Conservation (phyloP, 2,113 vertebrate genomes). For the Semnopithecus entellus region DNA sequence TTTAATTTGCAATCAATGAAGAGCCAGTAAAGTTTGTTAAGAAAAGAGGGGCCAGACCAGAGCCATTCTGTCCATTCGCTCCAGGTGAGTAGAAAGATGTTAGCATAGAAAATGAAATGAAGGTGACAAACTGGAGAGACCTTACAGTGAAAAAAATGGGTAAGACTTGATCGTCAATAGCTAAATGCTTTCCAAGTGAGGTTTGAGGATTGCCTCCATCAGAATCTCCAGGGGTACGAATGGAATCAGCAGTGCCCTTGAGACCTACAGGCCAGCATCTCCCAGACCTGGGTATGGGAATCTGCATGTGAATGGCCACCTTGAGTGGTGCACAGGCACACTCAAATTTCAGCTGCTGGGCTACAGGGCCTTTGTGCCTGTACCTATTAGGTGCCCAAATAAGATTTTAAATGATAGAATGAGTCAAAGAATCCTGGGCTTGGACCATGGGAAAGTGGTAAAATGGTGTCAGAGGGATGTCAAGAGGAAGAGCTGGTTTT, state of each 20-base stretch:
- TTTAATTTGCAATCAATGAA: neutral
- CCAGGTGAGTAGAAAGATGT: neutral
- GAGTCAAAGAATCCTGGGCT: neutral
- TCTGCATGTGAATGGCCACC: neutral
- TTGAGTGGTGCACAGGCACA: neutral
- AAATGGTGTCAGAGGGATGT: neutral
- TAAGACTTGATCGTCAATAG: neutral
- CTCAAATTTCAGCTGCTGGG: neutral
- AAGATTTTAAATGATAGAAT: neutral
- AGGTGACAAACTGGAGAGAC: neutral
- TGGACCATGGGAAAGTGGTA: rapidly evolving
- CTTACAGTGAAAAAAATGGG: neutral
- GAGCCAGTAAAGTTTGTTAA: neutral
- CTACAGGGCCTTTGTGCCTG: rapidly evolving
- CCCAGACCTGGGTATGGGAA: neutral
- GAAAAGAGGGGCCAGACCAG: neutral
- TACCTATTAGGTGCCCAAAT: rapidly evolving
- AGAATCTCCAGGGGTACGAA: neutral
- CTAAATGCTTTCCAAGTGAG: neutral
- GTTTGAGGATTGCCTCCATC: neutral
- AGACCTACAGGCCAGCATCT: neutral
- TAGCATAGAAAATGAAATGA: neutral
- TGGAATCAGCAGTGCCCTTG: neutral
- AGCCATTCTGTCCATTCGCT: neutral
- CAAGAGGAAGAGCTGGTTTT: neutral